These are phyloP conservation scores for Gari tellinella DNA, from an alignment of 2,888 invertebrate genomes.

Conservation along the genomic window DNA sequence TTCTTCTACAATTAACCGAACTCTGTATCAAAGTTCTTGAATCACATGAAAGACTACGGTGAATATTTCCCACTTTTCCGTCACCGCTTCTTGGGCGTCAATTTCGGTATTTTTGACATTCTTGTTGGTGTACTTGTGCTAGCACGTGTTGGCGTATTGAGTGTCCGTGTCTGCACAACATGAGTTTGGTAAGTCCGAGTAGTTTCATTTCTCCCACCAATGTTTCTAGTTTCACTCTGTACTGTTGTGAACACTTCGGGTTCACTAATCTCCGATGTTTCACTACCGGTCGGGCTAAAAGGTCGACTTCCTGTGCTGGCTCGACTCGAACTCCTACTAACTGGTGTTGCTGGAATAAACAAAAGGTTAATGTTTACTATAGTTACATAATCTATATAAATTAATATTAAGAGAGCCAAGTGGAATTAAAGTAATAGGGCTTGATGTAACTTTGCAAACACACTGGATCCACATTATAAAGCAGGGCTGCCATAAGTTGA, in stretches of 20 bases:
- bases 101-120: constrained; percentile 79
- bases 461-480: no score
- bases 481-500: no score
- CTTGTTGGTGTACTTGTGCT: constrained; percentile 58
- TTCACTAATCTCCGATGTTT: constrained; percentile 84
- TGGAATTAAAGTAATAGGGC: no score
- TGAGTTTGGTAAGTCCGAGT: constrained; percentile 83
- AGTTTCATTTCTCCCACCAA: constrained; percentile 80
- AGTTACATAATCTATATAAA: no score
- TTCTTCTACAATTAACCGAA: no score
- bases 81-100: constrained; percentile 68
- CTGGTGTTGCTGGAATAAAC: constrained; percentile 63
- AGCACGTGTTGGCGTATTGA: constrained; percentile 65
- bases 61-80: constrained; percentile 9
- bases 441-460: no score
- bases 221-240: constrained; percentile 76
- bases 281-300: constrained; percentile 96
- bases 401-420: no score
- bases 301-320: constrained; percentile 88
- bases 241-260: constrained; percentile 82
- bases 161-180: constrained; percentile 74
- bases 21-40: no score
- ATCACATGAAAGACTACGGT: constrained; percentile 44
- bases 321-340: constrained; percentile 87
- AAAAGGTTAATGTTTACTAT: no score